Evolutionary conservation across 2,113 vertebrate genomes (phyloP).

Genomic region (Hemiscyllium ocellatum): DNA sequence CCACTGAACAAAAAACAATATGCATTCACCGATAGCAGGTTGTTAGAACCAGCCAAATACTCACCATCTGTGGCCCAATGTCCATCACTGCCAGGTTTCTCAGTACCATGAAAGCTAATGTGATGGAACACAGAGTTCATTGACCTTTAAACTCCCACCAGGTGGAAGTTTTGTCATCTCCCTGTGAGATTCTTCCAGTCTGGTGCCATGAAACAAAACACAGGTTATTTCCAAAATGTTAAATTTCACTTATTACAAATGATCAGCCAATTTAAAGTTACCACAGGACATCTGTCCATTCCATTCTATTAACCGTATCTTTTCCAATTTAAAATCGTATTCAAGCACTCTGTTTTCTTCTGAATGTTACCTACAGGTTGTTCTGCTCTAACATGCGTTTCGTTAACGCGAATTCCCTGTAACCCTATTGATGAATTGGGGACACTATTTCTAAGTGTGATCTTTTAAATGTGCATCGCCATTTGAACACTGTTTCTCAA

Average conservation of each 20-base stretch:
- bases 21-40: background rate
- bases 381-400: too few species aligned
- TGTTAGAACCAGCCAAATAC: background rate
- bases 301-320: background rate
- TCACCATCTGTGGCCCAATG: background rate
- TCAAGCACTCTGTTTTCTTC: background rate
- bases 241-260: background rate
- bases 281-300: background rate
- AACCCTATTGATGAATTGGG: too few species aligned
- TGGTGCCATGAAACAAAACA: background rate
- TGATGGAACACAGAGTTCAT: background rate
- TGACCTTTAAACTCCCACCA: background rate
- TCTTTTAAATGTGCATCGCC: too few species aligned
- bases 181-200: background rate
- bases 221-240: background rate
- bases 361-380: background rate
- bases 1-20: background rate
- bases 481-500: too few species aligned
- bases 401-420: too few species aligned
- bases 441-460: too few species aligned
- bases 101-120: background rate
- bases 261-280: background rate
- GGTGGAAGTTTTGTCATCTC: background rate
- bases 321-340: background rate
- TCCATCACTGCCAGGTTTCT: background rate